Evolutionary conservation across 2,888 invertebrate species (phyloP), one percentile per base, ranked within the genome.

Genomic region (Sussaba pulchella): DNA sequence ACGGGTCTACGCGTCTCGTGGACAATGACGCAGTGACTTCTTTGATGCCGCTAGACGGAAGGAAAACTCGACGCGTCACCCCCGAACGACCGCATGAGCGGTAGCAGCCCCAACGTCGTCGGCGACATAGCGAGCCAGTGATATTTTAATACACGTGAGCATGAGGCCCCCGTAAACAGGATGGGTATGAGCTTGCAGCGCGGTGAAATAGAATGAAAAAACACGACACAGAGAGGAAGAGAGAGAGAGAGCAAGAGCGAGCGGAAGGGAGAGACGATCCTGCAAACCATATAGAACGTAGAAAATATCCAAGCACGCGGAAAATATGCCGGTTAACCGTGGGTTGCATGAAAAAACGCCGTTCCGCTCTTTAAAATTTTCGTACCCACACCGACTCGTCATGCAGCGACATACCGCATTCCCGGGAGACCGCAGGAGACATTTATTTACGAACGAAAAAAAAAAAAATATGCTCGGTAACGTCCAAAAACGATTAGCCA

Each of bases 401-500:
- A 21, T 21, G 12, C 19, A 10, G 9, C 21, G 4, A 45, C 4
- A 19, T 9, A 63, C 19, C 26, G 26, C n/a, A 67, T 24, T 41
- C 52, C 67, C 67, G 14, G n/a, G 21, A 50, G 26, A n/a, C 9
- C 36, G 4, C 50, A 61, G 12, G 41, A 17, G 36, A 43, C 39
- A 66, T 14, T 41, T 14, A 59, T 63, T 50, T 64, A 41, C 17
- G 45, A 69, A 72, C 6, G 31, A 31, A 31, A 31, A 31, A 31
- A 31, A 31, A 72, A 76, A 82, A 84, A 81, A 77, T 85, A 78
- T 79, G 87, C 89, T 66, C 14, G 31, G 88, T 89, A 89, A 90
- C 86, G 85, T 90, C 87, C 87, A 86, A 82, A 87, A 87, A 88
- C 88, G 86, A 89, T 89, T 88, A 85, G 78, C 74, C 52, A 57